Percentiles rank a stretch among this genome's conserved stretches.
phyloP scores from a whole-genome alignment of 2,888 invertebrate genomes.

The Hanleya hanleyi region DNA sequence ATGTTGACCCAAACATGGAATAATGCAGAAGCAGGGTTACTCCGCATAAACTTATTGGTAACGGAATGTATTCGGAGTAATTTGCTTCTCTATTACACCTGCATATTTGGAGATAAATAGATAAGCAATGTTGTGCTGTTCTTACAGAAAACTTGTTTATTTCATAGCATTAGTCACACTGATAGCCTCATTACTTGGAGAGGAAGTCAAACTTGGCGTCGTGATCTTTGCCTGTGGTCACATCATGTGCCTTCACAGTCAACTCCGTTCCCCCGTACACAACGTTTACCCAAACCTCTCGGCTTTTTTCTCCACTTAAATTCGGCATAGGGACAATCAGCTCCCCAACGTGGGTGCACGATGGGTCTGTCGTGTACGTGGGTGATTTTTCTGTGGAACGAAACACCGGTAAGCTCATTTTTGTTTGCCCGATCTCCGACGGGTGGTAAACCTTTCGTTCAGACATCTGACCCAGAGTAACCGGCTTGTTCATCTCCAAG shows the following conservation, averaged over 20 bases:
- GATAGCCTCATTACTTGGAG: not conserved
- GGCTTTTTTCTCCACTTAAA: slow-evolving; percentile 21
- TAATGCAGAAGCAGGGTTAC: too few species aligned
- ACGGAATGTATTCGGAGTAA: too few species aligned
- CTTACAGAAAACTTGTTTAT: too few species aligned
- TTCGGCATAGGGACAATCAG: slow-evolving; percentile 36
- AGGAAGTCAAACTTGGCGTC: not conserved
- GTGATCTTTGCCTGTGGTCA: slow-evolving; percentile 19
- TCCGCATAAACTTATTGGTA: too few species aligned
- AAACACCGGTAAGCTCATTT: slow-evolving; percentile 17
- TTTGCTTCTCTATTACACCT: too few species aligned
- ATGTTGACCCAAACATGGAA: too few species aligned
- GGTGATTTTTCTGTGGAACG: slow-evolving; percentile 22
- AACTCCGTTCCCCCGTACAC: slow-evolving; percentile 44
- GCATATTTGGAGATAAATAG: too few species aligned
- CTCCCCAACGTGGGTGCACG: slow-evolving; percentile 31
- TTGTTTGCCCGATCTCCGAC: not conserved
- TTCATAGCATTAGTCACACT: too few species aligned
- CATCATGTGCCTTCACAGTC: slow-evolving; percentile 29
- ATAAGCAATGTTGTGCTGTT: too few species aligned
- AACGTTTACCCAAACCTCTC: slow-evolving; percentile 31
- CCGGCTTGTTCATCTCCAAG: not conserved
- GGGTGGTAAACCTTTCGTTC: not conserved
- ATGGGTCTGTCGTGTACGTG: slow-evolving; percentile 27
- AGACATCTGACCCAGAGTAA: not conserved